Evolutionary conservation across 2,113 vertebrate species (phyloP).

Genomic region (Mormyrus iriodes): DNA sequence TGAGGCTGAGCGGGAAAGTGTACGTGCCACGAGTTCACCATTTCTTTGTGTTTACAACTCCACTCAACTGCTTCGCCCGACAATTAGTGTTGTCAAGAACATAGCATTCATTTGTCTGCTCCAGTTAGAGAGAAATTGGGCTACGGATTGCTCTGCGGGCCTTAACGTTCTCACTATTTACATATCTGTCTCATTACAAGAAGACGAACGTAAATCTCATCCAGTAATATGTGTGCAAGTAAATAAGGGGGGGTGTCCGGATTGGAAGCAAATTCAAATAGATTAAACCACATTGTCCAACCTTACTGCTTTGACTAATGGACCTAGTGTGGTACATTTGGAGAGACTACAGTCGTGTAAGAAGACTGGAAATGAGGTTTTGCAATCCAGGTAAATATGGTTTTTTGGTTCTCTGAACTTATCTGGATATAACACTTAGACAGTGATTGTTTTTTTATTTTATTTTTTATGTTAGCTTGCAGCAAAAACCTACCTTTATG

Average conservation of each 20-base stretch:
- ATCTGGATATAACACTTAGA: neutral
- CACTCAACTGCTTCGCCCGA: neutral
- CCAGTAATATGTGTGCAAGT: neutral
- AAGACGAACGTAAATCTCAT: neutral
- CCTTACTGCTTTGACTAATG: neutral
- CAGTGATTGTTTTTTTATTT: neutral
- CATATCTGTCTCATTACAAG: constrained; percentile 1
- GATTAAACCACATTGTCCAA: neutral
- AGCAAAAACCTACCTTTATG: neutral
- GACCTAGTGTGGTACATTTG: neutral
- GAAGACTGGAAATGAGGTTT: neutral
- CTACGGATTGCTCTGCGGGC: neutral
- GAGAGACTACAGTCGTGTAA: neutral
- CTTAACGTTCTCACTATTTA: neutral
- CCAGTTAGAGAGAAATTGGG: neutral
- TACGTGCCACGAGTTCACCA: neutral
- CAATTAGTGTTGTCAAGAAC: neutral
- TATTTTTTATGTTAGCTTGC: neutral
- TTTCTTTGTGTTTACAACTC: neutral
- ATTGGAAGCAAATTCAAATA: neutral
- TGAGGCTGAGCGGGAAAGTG: neutral
- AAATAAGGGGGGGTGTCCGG: neutral
- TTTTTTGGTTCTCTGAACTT: neutral
- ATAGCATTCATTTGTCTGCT: constrained; percentile 8
- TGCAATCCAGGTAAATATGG: neutral